Evolutionary conservation across 2,797 vertebrate species (phyloP).

Genomic region (Sternarchorhynchus goeldii): DNA sequence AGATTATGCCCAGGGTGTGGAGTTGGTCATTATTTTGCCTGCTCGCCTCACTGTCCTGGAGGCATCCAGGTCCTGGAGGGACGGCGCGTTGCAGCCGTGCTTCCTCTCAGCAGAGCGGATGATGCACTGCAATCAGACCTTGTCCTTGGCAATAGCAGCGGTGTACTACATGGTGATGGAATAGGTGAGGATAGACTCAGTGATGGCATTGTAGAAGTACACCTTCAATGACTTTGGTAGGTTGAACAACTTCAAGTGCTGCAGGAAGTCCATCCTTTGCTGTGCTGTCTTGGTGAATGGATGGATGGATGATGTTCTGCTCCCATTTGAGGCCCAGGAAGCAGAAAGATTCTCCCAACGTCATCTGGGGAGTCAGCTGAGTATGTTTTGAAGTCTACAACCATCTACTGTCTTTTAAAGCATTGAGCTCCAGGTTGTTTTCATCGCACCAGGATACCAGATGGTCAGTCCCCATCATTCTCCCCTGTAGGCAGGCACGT

Average conservation of each 20-base stretch:
- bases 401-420: constrained; percentile 20
- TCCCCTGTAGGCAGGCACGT: constrained; percentile 11
- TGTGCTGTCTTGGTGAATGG: background rate
- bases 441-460: constrained; percentile 13
- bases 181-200: background rate
- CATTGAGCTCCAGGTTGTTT: constrained; percentile 27
- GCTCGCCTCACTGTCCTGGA: background rate
- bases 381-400: constrained; percentile 7
- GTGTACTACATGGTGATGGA: background rate
- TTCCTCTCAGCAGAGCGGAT: too few species aligned
- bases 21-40: background rate
- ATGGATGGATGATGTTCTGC: background rate
- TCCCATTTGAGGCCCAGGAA: constrained; percentile 1
- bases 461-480: background rate
- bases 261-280: too few species aligned
- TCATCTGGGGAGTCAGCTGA: background rate
- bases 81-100: background rate
- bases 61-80: background rate
- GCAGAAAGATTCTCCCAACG: background rate
- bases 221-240: background rate
- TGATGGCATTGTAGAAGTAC: background rate
- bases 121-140: too few species aligned
- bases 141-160: background rate
- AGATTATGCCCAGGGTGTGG: background rate
- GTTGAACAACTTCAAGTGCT: too few species aligned